These are phyloP conservation scores for Porites divaricata DNA, from an alignment of 92 coral and sea anemone genomes.

Conservation along the genomic window DNA sequence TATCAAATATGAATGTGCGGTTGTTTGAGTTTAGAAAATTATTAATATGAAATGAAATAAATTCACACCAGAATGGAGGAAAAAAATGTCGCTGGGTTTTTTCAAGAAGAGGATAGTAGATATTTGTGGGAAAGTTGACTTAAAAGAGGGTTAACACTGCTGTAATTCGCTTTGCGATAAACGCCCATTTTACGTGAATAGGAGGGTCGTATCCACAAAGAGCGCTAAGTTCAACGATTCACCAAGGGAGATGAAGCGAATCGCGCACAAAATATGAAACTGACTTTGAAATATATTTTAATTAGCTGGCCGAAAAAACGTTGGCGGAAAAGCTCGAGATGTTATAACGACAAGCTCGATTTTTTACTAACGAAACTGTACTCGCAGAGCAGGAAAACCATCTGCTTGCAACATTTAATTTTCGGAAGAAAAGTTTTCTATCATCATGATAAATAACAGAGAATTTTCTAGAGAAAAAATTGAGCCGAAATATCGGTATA, in stretches of 20 bases:
- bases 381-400: not conserved
- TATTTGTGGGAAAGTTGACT: not conserved
- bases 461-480: not conserved
- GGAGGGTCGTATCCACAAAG: not conserved
- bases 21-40: not conserved
- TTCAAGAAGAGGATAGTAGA: not conserved
- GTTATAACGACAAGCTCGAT: not conserved
- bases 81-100: not conserved
- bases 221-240: not conserved
- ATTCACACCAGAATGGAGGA: not conserved
- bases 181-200: not conserved
- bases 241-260: not conserved
- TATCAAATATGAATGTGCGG: conserved; percentile 23
- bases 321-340: not conserved
- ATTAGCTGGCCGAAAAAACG: not conserved
- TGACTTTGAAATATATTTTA: not conserved
- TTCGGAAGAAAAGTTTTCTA: not conserved
- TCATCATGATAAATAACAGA: conserved; percentile 14
- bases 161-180: not conserved
- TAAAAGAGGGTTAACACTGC: not conserved
- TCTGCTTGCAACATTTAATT: conserved; percentile 13
- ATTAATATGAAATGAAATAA: too few relatives aligned
- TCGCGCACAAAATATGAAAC: not conserved
- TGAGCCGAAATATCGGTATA: not conserved
- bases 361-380: not conserved